These are phyloP conservation scores for Catocala fraxini DNA, from an alignment of 2,888 invertebrate genomes.

Conservation along the genomic window DNA sequence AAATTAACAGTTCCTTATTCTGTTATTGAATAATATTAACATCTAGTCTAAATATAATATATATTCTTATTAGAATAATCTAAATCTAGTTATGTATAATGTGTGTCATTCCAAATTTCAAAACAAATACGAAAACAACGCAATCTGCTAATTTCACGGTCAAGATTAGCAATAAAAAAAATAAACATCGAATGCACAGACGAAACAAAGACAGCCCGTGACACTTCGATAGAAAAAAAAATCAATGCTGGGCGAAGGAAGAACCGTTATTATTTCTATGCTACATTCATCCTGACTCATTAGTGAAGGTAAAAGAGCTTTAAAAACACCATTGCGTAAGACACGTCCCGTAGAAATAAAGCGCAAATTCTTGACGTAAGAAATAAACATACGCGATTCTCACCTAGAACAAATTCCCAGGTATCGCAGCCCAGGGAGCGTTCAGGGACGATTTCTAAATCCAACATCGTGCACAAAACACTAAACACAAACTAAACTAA, in stretches of 20 bases:
- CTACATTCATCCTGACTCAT: conserved; percentile 29
- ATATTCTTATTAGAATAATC: conserved; percentile 9
- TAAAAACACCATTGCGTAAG: conserved; percentile 81
- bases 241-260: conserved; percentile 67
- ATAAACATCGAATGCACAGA: conserved; percentile 71
- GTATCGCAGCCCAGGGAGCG: conserved; percentile 98
- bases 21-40: no score
- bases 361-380: conserved; percentile 86
- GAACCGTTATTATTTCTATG: conserved; percentile 17
- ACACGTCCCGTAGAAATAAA: conserved; percentile 76
- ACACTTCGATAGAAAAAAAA: conserved; percentile 71
- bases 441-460: conserved; percentile 98
- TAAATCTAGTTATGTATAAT: conserved; percentile 2
- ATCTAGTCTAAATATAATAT: no score
- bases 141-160: conserved; percentile 79
- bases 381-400: conserved; percentile 85
- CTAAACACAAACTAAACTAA: conserved; percentile 94
- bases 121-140: conserved; percentile 71
- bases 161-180: conserved; percentile 80
- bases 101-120: conserved; percentile 31
- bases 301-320: conserved; percentile 38
- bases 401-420: conserved; percentile 99
- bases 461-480: conserved; percentile 92
- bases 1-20: no score
- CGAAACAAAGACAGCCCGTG: conserved; percentile 78